Conservation (phyloP, 2,797 vertebrate genomes). For the Pelobates cultripes region DNA sequence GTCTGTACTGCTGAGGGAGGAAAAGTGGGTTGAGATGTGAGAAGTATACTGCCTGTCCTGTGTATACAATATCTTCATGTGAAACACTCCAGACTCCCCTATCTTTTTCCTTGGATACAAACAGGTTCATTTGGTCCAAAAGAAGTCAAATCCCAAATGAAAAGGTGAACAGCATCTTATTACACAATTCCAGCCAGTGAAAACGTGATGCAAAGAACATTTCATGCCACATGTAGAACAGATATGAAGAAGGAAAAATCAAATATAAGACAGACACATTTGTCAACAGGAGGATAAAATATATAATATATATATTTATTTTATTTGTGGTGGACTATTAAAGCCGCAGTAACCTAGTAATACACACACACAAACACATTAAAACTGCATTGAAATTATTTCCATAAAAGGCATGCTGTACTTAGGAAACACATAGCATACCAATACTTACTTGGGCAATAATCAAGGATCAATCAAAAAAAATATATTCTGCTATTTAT, state of each 20-base stretch:
- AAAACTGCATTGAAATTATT: not conserved
- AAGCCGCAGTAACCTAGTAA: not conserved
- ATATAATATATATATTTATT: not conserved
- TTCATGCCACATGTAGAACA: not conserved
- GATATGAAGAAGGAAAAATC: not conserved
- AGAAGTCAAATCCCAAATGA: not conserved
- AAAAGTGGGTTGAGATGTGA: constrained; percentile 31
- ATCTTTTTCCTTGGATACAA: not conserved
- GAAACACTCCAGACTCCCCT: constrained; percentile 41
- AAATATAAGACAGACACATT: not conserved
- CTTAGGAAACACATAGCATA: not conserved
- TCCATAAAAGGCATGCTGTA: not conserved
- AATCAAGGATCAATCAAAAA: not conserved
- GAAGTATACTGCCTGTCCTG: constrained; percentile 36
- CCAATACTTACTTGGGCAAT: not conserved
- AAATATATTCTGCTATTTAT: too few species aligned
- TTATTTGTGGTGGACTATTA: too few species aligned
- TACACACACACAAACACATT: not conserved
- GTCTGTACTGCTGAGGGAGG: constrained; percentile 6
- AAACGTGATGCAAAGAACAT: not conserved
- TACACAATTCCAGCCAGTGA: not conserved
- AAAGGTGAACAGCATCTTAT: not conserved
- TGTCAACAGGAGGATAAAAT: not conserved
- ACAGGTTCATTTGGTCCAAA: constrained; percentile 23
- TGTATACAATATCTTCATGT: constrained; percentile 52